A percentile compares a stretch with the other conserved stretches of the same genome.
phyloP scores from a whole-genome alignment of 2,888 invertebrate species.

The Plebejus anna region DNA sequence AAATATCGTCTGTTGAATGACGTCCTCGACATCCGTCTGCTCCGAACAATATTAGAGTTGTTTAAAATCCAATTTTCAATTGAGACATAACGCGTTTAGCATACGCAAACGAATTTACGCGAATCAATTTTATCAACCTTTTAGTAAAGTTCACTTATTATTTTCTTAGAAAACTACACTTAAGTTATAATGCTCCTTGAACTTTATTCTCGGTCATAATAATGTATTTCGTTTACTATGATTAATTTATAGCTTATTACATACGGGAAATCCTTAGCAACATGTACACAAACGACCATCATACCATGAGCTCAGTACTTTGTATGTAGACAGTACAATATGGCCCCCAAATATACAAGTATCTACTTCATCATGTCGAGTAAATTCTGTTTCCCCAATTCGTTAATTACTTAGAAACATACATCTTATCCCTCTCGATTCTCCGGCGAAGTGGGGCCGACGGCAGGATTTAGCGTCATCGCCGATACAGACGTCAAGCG shows the following conservation, averaged over 20 bases:
- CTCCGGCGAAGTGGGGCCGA: background rate
- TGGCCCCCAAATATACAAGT: background rate
- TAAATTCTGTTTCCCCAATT: background rate
- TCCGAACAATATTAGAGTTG: background rate
- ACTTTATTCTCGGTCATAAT: background rate
- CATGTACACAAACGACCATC: background rate
- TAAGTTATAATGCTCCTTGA: background rate
- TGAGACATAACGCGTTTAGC: background rate
- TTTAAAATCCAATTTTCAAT: conserved; percentile 6
- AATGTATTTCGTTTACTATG: background rate
- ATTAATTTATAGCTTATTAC: background rate
- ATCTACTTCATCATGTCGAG: background rate
- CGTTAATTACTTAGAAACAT: conserved; percentile 3
- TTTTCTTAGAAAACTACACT: conserved; percentile 1
- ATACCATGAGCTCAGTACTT: background rate
- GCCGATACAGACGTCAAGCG: background rate
- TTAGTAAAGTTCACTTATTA: background rate
- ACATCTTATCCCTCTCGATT: conserved; percentile 2
- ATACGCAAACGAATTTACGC: background rate
- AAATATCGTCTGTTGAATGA: conserved; percentile 3
- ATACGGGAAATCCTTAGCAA: background rate
- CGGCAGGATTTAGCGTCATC: conserved; percentile 7
- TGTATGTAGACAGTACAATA: background rate
- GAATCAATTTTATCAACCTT: background rate
- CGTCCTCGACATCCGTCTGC: conserved; percentile 13